Conservation (phyloP, 2,797 vertebrate genomes). For the Yasuhikotakia modesta region DNA sequence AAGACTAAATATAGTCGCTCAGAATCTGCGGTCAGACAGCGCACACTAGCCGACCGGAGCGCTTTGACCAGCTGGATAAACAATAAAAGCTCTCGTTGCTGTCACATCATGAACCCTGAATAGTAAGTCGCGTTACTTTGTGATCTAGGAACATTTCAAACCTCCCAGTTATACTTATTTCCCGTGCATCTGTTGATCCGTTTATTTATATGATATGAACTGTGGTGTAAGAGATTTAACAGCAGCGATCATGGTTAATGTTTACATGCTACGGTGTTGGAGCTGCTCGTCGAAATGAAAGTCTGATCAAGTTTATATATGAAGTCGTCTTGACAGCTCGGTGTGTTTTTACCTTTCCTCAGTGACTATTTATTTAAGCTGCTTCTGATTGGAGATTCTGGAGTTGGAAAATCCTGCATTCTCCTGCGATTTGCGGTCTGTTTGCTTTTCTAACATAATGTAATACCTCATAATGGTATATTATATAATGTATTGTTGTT, state of each 20-base stretch:
- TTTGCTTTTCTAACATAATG: too few species aligned
- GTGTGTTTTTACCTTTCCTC: conserved; percentile 59
- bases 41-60: conserved; percentile 19
- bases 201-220: background rate
- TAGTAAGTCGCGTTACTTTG: conserved; percentile 73
- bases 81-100: conserved; percentile 39
- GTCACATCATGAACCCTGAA: conserved; percentile 77
- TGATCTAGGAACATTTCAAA: background rate
- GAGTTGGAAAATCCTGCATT: conserved; percentile 82
- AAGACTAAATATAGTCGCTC: background rate
- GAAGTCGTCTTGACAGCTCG: background rate
- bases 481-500: too few species aligned
- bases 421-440: conserved; percentile 88
- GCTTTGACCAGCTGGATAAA: conserved; percentile 41
- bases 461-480: background rate
- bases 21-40: conserved; percentile 17
- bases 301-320: background rate
- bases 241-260: background rate
- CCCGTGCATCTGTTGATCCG: background rate
- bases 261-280: background rate
- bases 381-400: conserved; percentile 81
- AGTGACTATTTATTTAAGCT: conserved; percentile 84
- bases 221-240: background rate
- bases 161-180: background rate
- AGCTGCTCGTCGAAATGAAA: background rate